phyloP scores from a whole-genome alignment of 2,797 vertebrate genomes.

The Picus viridis region DNA sequence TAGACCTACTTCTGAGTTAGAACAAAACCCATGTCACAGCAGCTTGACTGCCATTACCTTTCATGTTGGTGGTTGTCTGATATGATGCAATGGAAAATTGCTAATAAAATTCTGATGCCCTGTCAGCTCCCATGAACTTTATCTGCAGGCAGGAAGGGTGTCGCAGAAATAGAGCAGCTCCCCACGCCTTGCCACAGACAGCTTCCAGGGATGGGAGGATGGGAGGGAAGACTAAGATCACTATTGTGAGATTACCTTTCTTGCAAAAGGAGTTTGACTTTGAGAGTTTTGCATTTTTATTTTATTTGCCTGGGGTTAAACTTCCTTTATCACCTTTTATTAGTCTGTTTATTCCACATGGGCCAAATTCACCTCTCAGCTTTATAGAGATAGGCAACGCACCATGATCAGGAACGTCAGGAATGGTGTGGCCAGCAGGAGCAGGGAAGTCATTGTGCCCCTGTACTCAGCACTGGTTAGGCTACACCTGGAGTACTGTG shows the following conservation, averaged over 20 bases:
- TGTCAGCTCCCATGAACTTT: not conserved
- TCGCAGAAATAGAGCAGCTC: not conserved
- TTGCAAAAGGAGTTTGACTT: not conserved
- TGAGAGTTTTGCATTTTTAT: not conserved
- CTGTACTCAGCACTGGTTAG: no score
- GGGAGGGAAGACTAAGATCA: not conserved
- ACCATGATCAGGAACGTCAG: not conserved
- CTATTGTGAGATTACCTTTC: not conserved
- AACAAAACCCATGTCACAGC: not conserved
- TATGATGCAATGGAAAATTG: conserved; percentile 49
- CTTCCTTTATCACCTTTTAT: not conserved
- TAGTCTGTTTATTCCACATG: not conserved
- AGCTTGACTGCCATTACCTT: not conserved
- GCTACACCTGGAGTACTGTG: no score
- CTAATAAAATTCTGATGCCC: not conserved
- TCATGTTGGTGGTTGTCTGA: not conserved
- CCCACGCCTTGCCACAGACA: not conserved
- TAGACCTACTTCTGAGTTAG: not conserved
- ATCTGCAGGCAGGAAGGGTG: conserved; percentile 11
- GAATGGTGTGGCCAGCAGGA: no score
- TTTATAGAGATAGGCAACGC: not conserved
- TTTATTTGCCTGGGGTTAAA: not conserved
- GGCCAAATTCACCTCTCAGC: not conserved
- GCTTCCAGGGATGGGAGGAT: not conserved
- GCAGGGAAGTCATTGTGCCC: no score